Conservation (phyloP, 2,888 invertebrate species). For the Dyspetes luteomarginatus region DNA sequence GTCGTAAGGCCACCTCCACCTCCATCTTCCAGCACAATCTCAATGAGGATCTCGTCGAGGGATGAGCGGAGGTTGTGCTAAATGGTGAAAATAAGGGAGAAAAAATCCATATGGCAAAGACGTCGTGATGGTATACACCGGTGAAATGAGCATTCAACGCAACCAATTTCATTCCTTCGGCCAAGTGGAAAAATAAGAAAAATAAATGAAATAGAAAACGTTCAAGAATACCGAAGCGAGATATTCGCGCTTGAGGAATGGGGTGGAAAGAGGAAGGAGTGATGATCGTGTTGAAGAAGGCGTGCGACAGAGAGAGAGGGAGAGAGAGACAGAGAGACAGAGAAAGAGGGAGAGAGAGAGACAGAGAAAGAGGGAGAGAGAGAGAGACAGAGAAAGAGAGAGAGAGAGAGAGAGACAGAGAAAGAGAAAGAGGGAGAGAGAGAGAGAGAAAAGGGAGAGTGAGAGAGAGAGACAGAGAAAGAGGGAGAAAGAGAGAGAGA, state of each 20-base stretch:
- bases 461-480: too few species aligned
- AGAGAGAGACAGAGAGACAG: too few species aligned
- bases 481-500: too few species aligned
- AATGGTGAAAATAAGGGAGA: slow-evolving; percentile 33
- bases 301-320: slow-evolving; percentile 54
- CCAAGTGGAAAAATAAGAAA: slow-evolving; percentile 41
- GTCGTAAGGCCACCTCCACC: not conserved
- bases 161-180: slow-evolving; percentile 72
- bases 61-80: slow-evolving; percentile 22
- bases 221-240: slow-evolving; percentile 30
- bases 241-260: slow-evolving; percentile 27
- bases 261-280: slow-evolving; percentile 12
- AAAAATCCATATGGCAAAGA: slow-evolving; percentile 39
- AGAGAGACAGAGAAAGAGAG: too few species aligned
- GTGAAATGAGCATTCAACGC: slow-evolving; percentile 81
- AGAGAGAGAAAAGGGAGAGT: too few species aligned
- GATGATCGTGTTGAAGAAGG: slow-evolving; percentile 27
- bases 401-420: too few species aligned
- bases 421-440: too few species aligned
- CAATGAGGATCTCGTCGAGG: slow-evolving; percentile 51
- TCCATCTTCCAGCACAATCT: slow-evolving; percentile 19
- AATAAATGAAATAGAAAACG: slow-evolving; percentile 24
- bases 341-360: too few species aligned
- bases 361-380: too few species aligned
- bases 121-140: slow-evolving; percentile 67